Evolutionary conservation across 2,888 invertebrate genomes (phyloP), one percentile per base, ranked within the genome.

Genomic region (Patella ulyssiponensis): DNA sequence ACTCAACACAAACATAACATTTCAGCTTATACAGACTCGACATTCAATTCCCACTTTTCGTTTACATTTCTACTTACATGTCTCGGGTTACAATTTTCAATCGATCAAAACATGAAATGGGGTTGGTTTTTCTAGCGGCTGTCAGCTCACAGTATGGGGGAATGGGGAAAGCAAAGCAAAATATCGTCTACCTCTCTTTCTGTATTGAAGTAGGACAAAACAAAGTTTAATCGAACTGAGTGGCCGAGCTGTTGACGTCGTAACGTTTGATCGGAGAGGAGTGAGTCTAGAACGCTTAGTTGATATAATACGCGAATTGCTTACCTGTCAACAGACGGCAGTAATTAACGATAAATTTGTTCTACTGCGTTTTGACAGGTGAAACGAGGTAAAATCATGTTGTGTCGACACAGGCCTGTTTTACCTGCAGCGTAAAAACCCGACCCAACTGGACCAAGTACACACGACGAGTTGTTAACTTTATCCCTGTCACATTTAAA

Each of bases 11-110:
- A 44, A 44, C 44, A 44, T 44, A 44, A 44, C 44, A 44, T 44
- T 44, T 44, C 44, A 44, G 44, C 44, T 44, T 44, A 44, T 44
- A 44, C 44, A 44, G 44, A 44, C 44, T 44, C 44, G 44, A 44
- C 44, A 44, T 44, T 64, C 23, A 64, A 12, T 64, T 64, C 64
- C 20, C 64, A 20, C 20, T 23, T 20, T 64, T 64, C 23, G 64
- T 64, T 64, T 64, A 64, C 64, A 64, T 64, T 64, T 64, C 20
- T 64, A 64, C 64, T 64, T 64, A 64, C 23, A 23, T 20, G 64
- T 64, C 64, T 64, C 64, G 11, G 23, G 64, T 64, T 64, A 64
- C 64, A 64, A 23, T 64, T 64, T 64, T 64, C 64, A 64, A 64
- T 64, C 64, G 64, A 64, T 64, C 64, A 64, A 64, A 11, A 23